Conservation (phyloP, 37 sponge, comb jelly and placozoan species). For the Beroe ovata region DNA sequence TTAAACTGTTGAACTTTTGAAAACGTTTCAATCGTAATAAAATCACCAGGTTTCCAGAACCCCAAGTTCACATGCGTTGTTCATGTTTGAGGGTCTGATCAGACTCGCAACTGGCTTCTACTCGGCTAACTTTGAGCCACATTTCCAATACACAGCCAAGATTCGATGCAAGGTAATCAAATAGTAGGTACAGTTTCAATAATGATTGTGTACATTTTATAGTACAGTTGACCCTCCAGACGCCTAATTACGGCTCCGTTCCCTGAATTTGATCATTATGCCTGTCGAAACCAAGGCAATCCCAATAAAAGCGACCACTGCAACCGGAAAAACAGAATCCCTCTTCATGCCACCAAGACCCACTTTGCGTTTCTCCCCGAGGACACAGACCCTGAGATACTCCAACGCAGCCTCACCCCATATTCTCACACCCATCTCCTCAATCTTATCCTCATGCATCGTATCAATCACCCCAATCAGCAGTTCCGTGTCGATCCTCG, state of each 20-base stretch:
- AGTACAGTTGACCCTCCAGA: too few relatives aligned
- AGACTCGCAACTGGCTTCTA: slow-evolving; percentile 65
- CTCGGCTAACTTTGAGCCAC: slow-evolving; percentile 18
- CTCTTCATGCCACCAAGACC: too few relatives aligned
- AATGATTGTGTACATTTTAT: too few relatives aligned
- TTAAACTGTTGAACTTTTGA: too few relatives aligned
- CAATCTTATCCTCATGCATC: not conserved
- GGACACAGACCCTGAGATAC: not conserved
- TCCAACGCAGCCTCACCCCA: not conserved
- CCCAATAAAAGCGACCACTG: too few relatives aligned
- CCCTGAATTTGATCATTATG: too few relatives aligned
- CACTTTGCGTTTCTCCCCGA: too few relatives aligned
- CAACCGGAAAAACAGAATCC: too few relatives aligned
- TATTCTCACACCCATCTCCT: not conserved
- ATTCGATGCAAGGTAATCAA: slow-evolving; percentile 18
- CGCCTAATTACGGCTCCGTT: too few relatives aligned
- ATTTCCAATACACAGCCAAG: slow-evolving; percentile 7
- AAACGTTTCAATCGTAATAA: too few relatives aligned
- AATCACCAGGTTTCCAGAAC: slow-evolving; percentile 54
- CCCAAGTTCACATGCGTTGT: slow-evolving; percentile 40
- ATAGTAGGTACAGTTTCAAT: too few relatives aligned
- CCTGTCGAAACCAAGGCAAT: too few relatives aligned
- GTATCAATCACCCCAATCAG: not conserved
- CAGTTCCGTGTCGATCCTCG: not conserved
- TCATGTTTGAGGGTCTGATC: slow-evolving; percentile 41